Evolutionary conservation across 53 echinoderm and acorn worm genomes (phyloP).

Genomic region (Hippasteria phrygiana): DNA sequence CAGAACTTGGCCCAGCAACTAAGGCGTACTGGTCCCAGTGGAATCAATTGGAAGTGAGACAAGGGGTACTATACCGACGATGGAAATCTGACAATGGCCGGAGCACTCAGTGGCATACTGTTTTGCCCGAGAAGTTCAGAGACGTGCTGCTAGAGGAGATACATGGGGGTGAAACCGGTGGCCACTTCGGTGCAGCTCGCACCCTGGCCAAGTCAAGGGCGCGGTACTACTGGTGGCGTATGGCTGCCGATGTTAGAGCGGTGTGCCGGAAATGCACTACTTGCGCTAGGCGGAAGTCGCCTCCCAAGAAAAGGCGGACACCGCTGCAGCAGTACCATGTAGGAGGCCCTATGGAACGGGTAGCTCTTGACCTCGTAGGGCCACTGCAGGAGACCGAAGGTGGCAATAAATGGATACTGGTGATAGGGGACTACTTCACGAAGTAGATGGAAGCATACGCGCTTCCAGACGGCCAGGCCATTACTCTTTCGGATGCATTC

Average conservation of each 20-base stretch:
- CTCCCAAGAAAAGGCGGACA: no score
- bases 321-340: no score
- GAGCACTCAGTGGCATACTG: background rate
- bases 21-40: constrained; percentile 31
- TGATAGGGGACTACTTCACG: constrained; percentile 49
- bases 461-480: constrained; percentile 44
- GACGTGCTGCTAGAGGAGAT: background rate
- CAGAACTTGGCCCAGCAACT: background rate
- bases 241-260: constrained; percentile 47
- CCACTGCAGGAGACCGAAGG: constrained; percentile 7
- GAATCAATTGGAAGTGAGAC: background rate
- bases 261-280: no score
- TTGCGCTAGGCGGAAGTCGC: no score
- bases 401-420: no score
- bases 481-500: constrained; percentile 13
- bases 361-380: constrained; percentile 50
- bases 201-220: constrained; percentile 22
- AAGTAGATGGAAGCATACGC: constrained; percentile 59
- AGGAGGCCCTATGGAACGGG: no score
- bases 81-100: constrained; percentile 45
- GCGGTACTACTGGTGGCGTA: constrained; percentile 25
- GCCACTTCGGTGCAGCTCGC: constrained; percentile 26
- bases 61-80: background rate
- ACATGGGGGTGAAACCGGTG: constrained; percentile 16
- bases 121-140: constrained; percentile 16